Evolutionary conservation across 2,113 vertebrate genomes (phyloP), one percentile per base, ranked within the genome.

Genomic region (Hystrix brachyura): DNA sequence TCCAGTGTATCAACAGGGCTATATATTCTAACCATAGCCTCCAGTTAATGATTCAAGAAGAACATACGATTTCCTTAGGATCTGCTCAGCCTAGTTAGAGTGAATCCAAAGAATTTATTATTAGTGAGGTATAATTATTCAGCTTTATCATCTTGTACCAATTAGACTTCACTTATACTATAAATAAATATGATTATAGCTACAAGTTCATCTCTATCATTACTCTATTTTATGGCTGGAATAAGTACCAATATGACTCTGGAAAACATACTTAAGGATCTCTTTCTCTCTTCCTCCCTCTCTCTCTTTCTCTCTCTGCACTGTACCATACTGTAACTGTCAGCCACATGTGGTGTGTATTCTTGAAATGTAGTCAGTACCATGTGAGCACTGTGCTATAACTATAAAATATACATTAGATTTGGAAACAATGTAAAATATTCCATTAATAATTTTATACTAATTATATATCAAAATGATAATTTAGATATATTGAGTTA

Each of bases 121-220:
- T 43, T 76, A n/a, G 13, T 87, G 51, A 96, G 23, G 60, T 25
- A 84, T 43, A 74, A 55, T 60, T 80, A 25, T 71, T 94, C 64
- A 84, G n/a, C 57, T 93, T 87, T 85, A 97, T 62, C 29, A 72
- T 87, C 38, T 82, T 80, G 32, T 84, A 81, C 57, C 51, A 84
- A 72, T 79, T 93, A 87, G 15, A 62, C 64, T 82, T 96, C 76
- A 86, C 64, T 78, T 81, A 80, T 84, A 51, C 48, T 65, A 69
- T 8, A 92, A 76, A 60, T 89, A 87, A 90, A 62, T 92, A 74
- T 81, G 59, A 94, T 25, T 38, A 72, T 79, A 34, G 62, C 34
- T 94, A 65, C 25, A 88, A 91, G 29, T 90, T 92, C 85, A 90
- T 90, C 84, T 95, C 38, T 62, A 72, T 82, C 46, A 64, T 87